Percentiles rank a stretch among this genome's conserved stretches.
Evolutionary conservation across 2,888 invertebrate genomes (phyloP).

Genomic region (Lepetodrilus schrolli): DNA sequence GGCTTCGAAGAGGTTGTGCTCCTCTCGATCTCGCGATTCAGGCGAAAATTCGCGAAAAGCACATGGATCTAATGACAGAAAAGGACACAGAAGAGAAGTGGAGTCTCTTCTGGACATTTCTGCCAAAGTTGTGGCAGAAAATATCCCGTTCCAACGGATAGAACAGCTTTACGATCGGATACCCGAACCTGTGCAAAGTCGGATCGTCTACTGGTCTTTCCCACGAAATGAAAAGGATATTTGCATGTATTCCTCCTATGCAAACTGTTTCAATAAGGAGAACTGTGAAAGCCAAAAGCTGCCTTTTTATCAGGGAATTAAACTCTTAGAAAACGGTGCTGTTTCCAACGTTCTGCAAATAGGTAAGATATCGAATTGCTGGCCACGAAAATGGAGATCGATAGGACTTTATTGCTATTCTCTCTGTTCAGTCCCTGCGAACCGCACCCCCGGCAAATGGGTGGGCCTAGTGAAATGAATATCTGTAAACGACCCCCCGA

Average conservation of each 20-base stretch:
- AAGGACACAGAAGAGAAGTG: conserved; percentile 59
- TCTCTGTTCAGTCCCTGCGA: conserved; percentile 1
- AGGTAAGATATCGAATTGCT: conserved; percentile 80
- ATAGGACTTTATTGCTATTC: conserved; percentile 20
- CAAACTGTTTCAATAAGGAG: conserved; percentile 75
- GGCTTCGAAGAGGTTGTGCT: conserved; percentile 70
- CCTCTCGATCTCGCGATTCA: conserved; percentile 62
- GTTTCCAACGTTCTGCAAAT: conserved; percentile 91
- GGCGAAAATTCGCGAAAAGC: conserved; percentile 53
- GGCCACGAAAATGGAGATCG: conserved; percentile 21
- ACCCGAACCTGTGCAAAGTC: conserved; percentile 90
- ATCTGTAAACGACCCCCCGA: conserved; percentile 31
- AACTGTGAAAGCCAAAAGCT: conserved; percentile 84
- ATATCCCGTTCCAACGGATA: conserved; percentile 89
- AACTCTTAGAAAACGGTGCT: conserved; percentile 86
- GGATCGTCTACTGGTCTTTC: conserved; percentile 92
- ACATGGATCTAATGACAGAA: conserved; percentile 56
- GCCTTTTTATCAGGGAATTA: conserved; percentile 90
- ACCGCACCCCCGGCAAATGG: background rate
- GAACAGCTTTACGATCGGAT: conserved; percentile 90
- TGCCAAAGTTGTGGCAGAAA: conserved; percentile 88
- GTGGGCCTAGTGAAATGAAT: conserved; percentile 15
- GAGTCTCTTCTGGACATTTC: conserved; percentile 87
- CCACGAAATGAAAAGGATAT: conserved; percentile 90
- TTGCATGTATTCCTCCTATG: conserved; percentile 90